Conservation (phyloP, 2,797 vertebrate genomes). For the Lagodon rhomboides region DNA sequence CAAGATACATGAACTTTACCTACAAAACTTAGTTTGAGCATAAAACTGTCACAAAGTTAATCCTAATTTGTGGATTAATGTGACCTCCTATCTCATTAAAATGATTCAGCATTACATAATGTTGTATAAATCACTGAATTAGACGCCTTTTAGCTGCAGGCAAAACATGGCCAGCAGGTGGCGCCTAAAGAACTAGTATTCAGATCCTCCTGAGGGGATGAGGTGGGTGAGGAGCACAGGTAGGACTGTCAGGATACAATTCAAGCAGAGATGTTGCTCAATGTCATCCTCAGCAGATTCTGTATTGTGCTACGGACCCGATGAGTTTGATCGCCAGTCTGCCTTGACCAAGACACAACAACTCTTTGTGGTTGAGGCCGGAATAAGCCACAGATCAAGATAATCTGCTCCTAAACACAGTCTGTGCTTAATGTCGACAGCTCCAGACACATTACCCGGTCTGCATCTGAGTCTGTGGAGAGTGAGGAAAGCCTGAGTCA, state of each 20-base stretch:
- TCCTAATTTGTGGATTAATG: not conserved
- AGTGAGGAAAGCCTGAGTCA: slow-evolving; percentile 66
- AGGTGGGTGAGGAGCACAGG: slow-evolving; percentile 7
- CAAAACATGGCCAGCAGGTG: slow-evolving; percentile 76
- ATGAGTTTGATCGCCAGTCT: slow-evolving; percentile 36
- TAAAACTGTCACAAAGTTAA: not conserved
- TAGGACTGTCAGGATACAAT: not conserved
- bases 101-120: not conserved
- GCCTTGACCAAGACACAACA: slow-evolving; percentile 30
- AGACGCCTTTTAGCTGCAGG: not conserved
- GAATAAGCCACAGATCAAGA: slow-evolving; percentile 53
- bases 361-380: slow-evolving; percentile 37
- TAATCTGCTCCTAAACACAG: slow-evolving; percentile 53
- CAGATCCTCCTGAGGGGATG: slow-evolving; percentile 2
- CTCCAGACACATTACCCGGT: slow-evolving; percentile 41
- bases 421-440: slow-evolving; percentile 10
- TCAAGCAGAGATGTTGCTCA: slow-evolving; percentile 1
- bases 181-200: slow-evolving; percentile 65
- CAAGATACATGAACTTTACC: not conserved
- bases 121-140: not conserved
- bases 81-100: not conserved
- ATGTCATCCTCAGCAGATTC: not conserved
- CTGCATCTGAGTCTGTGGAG: slow-evolving; percentile 41
- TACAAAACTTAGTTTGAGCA: not conserved
- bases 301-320: not conserved